phyloP scores from a whole-genome alignment of 2,113 vertebrate species.

The Oophaga pumilio region DNA sequence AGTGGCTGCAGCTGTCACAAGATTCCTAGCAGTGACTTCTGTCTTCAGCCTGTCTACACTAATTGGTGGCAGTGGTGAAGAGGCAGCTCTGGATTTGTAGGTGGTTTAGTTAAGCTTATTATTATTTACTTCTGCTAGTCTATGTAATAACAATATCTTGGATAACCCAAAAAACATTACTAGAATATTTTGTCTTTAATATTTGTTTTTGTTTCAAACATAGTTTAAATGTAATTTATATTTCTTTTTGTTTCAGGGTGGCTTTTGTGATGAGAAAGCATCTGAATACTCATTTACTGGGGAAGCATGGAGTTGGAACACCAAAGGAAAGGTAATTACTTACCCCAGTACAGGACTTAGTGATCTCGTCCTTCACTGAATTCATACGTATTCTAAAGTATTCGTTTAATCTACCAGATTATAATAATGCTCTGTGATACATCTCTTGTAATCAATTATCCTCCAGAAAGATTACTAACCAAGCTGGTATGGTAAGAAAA shows the following conservation, averaged over 20 bases:
- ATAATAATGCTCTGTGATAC: too few species aligned
- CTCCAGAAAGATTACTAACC: neutral
- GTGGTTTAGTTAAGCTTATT: too few species aligned
- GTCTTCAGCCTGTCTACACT: too few species aligned
- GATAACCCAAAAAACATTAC: too few species aligned
- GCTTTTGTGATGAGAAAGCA: conserved; percentile 99
- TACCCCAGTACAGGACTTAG: neutral
- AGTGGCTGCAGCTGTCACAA: too few species aligned
- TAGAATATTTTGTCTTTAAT: too few species aligned
- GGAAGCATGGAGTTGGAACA: conserved; percentile 94
- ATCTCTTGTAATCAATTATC: too few species aligned
- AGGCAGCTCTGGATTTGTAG: too few species aligned
- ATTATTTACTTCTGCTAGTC: too few species aligned
- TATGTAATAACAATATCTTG: too few species aligned
- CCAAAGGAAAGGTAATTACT: conserved; percentile 93
- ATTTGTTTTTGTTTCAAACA: neutral
- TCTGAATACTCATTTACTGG: conserved; percentile 93
- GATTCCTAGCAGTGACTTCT: too few species aligned
- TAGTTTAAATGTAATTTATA: neutral
- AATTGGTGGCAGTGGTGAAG: too few species aligned
- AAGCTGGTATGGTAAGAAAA: neutral
- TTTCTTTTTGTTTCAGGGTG: conserved; percentile 77
- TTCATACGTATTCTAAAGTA: neutral
- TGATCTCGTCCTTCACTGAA: neutral
- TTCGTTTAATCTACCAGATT: neutral